Conservation (phyloP, 2,888 invertebrate species). For the Diplolepis rosae region DNA sequence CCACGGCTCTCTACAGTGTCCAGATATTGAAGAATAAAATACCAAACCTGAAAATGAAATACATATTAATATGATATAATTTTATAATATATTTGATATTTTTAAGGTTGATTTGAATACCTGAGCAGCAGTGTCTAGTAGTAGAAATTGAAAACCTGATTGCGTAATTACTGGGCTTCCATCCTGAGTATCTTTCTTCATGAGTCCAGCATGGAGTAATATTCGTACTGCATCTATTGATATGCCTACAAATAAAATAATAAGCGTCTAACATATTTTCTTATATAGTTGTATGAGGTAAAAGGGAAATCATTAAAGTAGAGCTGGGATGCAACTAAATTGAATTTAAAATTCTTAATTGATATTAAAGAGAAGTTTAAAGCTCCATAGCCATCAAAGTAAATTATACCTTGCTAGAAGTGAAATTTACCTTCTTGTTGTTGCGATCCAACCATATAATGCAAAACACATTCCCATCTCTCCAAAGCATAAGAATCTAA, state of each 20-base stretch:
- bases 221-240: constrained; percentile 96
- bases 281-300: too few relatives aligned
- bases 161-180: constrained; percentile 92
- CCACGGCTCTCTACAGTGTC: constrained; percentile 93
- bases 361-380: too few relatives aligned
- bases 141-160: constrained; percentile 96
- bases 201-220: constrained; percentile 92
- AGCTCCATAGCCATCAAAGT: too few relatives aligned
- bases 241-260: constrained; percentile 76
- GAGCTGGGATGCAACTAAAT: too few relatives aligned
- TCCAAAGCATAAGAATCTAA: constrained; percentile 93
- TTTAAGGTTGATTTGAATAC: constrained; percentile 81
- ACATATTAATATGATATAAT: not conserved
- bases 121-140: constrained; percentile 94
- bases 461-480: constrained; percentile 96
- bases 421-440: constrained; percentile 82
- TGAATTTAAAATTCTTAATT: too few relatives aligned
- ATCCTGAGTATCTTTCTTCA: constrained; percentile 90
- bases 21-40: constrained; percentile 96
- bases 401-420: too few relatives aligned
- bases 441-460: constrained; percentile 95
- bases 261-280: too few relatives aligned
- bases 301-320: too few relatives aligned
- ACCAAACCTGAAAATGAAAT: constrained; percentile 82
- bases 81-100: constrained; percentile 10